Conservation (phyloP, 1,140 invertebrate species). For the Macrostomum lignano region DNA sequence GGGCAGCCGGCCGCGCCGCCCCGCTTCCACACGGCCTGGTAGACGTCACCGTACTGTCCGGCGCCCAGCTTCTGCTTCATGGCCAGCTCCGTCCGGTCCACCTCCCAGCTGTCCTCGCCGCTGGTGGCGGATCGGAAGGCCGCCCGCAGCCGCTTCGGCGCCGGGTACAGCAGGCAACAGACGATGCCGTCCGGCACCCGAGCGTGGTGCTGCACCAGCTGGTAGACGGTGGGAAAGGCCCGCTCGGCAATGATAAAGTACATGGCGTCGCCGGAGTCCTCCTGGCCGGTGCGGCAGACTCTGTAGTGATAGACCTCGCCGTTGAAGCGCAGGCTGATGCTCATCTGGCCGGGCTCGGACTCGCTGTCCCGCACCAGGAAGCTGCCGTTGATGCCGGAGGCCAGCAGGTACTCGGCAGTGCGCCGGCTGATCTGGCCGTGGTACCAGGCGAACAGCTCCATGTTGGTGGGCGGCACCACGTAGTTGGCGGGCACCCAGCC, state of each 20-base stretch:
- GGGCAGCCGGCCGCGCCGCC: too few relatives aligned
- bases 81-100: conserved; percentile 82
- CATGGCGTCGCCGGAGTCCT: too few relatives aligned
- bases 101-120: conserved; percentile 20
- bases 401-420: conserved; percentile 81
- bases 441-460: too few relatives aligned
- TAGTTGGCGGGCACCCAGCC: too few relatives aligned
- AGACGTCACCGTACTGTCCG: conserved; percentile 93
- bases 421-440: conserved; percentile 76
- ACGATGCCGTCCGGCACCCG: conserved; percentile 74
- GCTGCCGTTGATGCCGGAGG: conserved; percentile 89
- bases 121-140: neutral
- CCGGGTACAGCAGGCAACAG: conserved; percentile 78
- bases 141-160: conserved; percentile 40
- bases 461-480: too few relatives aligned
- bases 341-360: conserved; percentile 77
- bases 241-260: conserved; percentile 70
- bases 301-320: conserved; percentile 83
- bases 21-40: conserved; percentile 87
- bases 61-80: conserved; percentile 91
- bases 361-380: conserved; percentile 87
- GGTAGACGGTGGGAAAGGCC: conserved; percentile 78
- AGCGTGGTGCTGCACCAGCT: conserved; percentile 90
- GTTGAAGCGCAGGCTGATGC: conserved; percentile 58
- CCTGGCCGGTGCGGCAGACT: conserved; percentile 69